Percentiles rank a stretch among this genome's conserved stretches.
These are phyloP conservation scores for Macrocentrus cingulum DNA, from an alignment of 1,140 invertebrate species.

Conservation along the genomic window DNA sequence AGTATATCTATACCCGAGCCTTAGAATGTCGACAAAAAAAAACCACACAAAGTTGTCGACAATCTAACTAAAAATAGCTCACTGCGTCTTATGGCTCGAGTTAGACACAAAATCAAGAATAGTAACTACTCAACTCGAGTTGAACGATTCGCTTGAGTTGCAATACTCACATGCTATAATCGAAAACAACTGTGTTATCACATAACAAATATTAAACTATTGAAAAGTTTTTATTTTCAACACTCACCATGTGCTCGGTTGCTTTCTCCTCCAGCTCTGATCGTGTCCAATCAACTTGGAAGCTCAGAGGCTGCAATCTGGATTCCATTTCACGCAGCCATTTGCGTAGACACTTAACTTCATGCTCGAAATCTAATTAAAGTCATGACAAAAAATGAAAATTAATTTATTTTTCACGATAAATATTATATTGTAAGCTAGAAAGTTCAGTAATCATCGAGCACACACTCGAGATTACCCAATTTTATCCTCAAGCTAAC, in stretches of 20 bases:
- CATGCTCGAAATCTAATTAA: conserved; percentile 68
- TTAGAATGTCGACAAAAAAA: background rate
- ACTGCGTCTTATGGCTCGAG: background rate
- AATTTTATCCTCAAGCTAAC: too few species aligned
- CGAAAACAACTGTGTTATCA: background rate
- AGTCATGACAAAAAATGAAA: too few species aligned
- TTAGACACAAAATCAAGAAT: background rate
- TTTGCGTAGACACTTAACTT: conserved; percentile 68
- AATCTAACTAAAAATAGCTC: conserved; percentile 1
- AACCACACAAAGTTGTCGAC: background rate
- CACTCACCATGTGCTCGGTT: conserved; percentile 70
- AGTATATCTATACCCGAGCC: too few species aligned
- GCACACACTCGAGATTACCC: too few species aligned
- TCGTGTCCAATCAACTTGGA: conserved; percentile 64
- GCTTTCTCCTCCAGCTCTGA: conserved; percentile 69
- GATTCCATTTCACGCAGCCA: conserved; percentile 67
- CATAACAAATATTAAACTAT: background rate
- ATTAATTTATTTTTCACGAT: too few species aligned
- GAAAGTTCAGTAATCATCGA: too few species aligned
- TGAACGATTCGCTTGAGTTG: background rate
- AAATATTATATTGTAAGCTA: too few species aligned
- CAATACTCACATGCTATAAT: background rate
- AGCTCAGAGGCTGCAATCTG: conserved; percentile 66
- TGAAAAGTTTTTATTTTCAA: background rate
- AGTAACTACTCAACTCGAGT: background rate